These are phyloP conservation scores for Anableps anableps DNA, from an alignment of 2,797 vertebrate genomes.

Conservation along the genomic window DNA sequence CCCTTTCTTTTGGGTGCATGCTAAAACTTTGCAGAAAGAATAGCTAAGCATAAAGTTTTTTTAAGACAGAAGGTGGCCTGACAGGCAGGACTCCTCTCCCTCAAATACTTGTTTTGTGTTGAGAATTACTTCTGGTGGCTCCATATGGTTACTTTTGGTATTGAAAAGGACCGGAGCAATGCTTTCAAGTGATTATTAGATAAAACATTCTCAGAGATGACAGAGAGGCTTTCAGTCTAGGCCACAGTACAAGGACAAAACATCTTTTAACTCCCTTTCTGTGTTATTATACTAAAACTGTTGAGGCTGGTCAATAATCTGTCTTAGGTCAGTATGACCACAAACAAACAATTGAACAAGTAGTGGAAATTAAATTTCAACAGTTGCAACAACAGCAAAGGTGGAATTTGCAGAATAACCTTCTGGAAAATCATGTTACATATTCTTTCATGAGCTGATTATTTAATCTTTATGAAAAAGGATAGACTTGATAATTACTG, in stretches of 20 bases:
- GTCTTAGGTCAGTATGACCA: slow-evolving; percentile 30
- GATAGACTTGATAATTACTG: not conserved
- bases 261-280: slow-evolving; percentile 40
- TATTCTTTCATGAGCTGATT: not conserved
- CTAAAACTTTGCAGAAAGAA: slow-evolving; percentile 46
- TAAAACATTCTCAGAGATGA: slow-evolving; percentile 30
- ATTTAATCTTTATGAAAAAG: not conserved
- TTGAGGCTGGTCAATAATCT: slow-evolving; percentile 15
- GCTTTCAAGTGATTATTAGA: slow-evolving; percentile 55
- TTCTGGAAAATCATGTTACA: not conserved
- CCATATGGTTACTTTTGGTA: slow-evolving; percentile 45
- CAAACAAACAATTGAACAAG: slow-evolving; percentile 12
- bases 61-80: slow-evolving; percentile 49
- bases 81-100: slow-evolving; percentile 26
- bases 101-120: slow-evolving; percentile 24
- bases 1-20: slow-evolving; percentile 31
- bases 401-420: not conserved
- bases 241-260: slow-evolving; percentile 55
- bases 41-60: slow-evolving; percentile 9
- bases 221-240: slow-evolving; percentile 42
- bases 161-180: slow-evolving; percentile 46
- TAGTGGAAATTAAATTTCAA: not conserved
- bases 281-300: slow-evolving; percentile 35
- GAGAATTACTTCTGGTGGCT: slow-evolving; percentile 31
- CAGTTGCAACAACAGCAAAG: not conserved